Percentiles rank a stretch among this genome's conserved stretches.
phyloP scores from a whole-genome alignment of 1,140 invertebrate genomes.

The Aphis craccivora region DNA sequence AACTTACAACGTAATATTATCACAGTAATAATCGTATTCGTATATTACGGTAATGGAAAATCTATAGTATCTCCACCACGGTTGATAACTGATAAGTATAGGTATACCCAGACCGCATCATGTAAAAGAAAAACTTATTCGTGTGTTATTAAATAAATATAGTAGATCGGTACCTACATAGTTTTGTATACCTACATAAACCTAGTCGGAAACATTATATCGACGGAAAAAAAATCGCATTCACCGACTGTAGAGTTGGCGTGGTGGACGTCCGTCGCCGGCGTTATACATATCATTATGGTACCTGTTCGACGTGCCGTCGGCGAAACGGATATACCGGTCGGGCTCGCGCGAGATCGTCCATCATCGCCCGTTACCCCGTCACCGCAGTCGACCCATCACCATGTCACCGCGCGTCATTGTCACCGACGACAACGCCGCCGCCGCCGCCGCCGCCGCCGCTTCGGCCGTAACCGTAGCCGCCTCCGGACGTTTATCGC shows the following conservation, averaged over 20 bases:
- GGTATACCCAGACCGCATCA: not conserved
- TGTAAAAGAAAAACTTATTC: not conserved
- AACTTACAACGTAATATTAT: too few relatives aligned
- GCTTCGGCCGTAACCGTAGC: not conserved
- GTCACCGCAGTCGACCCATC: not conserved
- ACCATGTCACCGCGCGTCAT: not conserved
- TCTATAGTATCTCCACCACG: too few relatives aligned
- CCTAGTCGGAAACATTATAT: not conserved
- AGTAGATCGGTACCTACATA: not conserved
- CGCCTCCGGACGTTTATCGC: conserved; percentile 49
- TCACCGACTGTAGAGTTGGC: not conserved
- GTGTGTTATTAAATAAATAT: not conserved
- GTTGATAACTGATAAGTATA: too few relatives aligned
- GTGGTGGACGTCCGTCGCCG: not conserved
- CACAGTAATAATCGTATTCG: too few relatives aligned
- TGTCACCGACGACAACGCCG: not conserved
- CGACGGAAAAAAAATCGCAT: not conserved
- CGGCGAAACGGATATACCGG: not conserved
- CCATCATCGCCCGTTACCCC: not conserved
- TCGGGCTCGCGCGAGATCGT: not conserved
- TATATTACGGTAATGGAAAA: too few relatives aligned
- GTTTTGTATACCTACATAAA: not conserved
- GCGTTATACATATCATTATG: too few relatives aligned
- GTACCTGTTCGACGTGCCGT: not conserved
- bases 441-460: not conserved